These are phyloP conservation scores for Ametastegia equiseti DNA, from an alignment of 2,888 invertebrate species.

Conservation along the genomic window DNA sequence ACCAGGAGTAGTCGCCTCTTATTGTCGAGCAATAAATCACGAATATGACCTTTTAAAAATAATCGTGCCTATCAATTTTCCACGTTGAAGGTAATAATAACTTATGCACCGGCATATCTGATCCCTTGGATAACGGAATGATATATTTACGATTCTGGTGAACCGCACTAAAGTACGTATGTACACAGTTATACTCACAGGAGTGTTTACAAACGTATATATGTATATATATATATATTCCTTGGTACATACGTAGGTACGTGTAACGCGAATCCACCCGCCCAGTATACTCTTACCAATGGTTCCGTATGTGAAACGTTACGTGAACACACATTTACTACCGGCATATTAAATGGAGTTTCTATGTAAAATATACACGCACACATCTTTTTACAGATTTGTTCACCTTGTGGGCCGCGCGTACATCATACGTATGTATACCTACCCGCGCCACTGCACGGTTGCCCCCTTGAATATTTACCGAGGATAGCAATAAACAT, in stretches of 20 bases:
- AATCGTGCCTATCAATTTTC: constrained; percentile 54
- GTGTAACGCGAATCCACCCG: not conserved
- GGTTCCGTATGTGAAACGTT: not conserved
- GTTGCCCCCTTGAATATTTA: constrained; percentile 27
- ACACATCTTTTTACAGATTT: constrained; percentile 9
- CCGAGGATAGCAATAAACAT: constrained; percentile 27
- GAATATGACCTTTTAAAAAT: constrained; percentile 63
- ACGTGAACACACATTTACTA: not conserved
- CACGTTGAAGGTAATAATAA: constrained; percentile 66
- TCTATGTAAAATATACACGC: constrained; percentile 13
- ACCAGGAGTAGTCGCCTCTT: constrained; percentile 55
- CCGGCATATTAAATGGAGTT: constrained; percentile 10
- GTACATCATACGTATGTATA: constrained; percentile 1
- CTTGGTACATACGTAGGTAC: not conserved
- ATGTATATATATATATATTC: too few species aligned
- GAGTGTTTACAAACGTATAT: constrained; percentile 11
- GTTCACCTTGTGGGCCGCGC: not conserved
- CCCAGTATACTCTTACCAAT: not conserved
- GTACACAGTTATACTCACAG: constrained; percentile 26
- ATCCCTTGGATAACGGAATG: constrained; percentile 59
- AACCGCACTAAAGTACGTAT: constrained; percentile 62
- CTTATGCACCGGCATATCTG: constrained; percentile 65
- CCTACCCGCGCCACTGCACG: constrained; percentile 22
- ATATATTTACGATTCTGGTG: constrained; percentile 69
- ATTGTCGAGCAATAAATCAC: constrained; percentile 66